phyloP scores from a whole-genome alignment of 2,113 vertebrate genomes.

The Lagopus leucura region DNA sequence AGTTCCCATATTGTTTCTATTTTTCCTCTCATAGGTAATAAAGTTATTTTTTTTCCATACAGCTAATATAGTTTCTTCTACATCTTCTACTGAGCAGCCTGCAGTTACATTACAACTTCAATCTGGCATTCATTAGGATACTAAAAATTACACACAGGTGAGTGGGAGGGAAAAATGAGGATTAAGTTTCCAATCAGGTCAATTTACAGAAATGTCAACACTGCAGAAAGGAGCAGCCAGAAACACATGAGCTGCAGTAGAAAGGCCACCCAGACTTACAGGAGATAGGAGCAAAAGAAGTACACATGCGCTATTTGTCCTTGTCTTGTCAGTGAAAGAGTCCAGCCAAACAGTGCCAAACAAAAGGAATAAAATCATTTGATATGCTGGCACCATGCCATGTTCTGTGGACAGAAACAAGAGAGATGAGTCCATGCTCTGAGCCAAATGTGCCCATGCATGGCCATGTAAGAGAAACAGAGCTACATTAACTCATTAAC shows the following conservation, averaged over 20 bases:
- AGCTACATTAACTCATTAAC: not conserved
- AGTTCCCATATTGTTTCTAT: not conserved
- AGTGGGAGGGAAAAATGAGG: not conserved
- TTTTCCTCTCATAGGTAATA: not conserved
- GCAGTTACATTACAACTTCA: not conserved
- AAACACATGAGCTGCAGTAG: not conserved
- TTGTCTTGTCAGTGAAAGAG: not conserved
- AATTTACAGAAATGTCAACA: not conserved
- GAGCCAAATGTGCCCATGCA: fast-evolving
- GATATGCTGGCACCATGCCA: not conserved
- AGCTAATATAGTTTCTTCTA: not conserved
- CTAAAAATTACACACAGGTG: not conserved
- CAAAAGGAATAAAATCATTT: not conserved
- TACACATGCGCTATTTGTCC: not conserved
- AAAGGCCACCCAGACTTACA: not conserved
- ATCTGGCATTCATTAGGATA: not conserved
- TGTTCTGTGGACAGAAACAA: not conserved
- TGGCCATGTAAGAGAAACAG: fast-evolving
- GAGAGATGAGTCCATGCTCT: not conserved
- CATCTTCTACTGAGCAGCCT: not conserved
- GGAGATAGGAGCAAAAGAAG: not conserved
- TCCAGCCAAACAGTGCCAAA: not conserved
- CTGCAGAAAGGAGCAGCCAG: not conserved
- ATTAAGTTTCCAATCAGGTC: not conserved
- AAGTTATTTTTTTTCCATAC: not conserved